Conservation (phyloP, 2,113 vertebrate genomes). For the Callocephalon fimbriatum region DNA sequence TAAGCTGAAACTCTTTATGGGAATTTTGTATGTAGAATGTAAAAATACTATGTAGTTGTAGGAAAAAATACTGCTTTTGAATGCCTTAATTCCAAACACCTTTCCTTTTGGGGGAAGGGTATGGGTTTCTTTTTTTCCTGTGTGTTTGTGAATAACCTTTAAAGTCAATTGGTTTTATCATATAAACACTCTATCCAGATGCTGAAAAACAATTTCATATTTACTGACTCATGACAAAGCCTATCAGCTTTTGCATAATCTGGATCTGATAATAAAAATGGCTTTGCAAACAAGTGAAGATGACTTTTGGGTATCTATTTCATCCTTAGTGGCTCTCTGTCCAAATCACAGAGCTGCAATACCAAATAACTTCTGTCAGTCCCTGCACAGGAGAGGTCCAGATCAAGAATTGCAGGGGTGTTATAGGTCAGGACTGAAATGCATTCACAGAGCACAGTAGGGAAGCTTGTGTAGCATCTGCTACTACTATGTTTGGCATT, state of each 20-base stretch:
- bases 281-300: not conserved
- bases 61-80: not conserved
- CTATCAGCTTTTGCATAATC: not conserved
- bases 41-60: not conserved
- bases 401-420: not conserved
- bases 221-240: slow-evolving; percentile 17
- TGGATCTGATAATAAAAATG: not conserved
- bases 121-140: not conserved
- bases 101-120: not conserved
- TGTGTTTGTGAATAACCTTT: not conserved
- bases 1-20: not conserved
- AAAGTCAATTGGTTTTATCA: not conserved
- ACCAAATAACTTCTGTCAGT: not conserved
- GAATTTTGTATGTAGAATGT: not conserved
- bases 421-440: not conserved
- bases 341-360: not conserved
- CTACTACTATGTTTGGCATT: not conserved
- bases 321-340: not conserved
- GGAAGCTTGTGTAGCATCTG: not conserved
- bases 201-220: not conserved
- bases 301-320: not conserved
- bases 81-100: not conserved
- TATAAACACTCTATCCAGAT: not conserved
- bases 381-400: not conserved
- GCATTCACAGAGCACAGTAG: not conserved